Evolutionary conservation across 2,888 invertebrate species (phyloP).

Genomic region (Chymomyza caudatula): DNA sequence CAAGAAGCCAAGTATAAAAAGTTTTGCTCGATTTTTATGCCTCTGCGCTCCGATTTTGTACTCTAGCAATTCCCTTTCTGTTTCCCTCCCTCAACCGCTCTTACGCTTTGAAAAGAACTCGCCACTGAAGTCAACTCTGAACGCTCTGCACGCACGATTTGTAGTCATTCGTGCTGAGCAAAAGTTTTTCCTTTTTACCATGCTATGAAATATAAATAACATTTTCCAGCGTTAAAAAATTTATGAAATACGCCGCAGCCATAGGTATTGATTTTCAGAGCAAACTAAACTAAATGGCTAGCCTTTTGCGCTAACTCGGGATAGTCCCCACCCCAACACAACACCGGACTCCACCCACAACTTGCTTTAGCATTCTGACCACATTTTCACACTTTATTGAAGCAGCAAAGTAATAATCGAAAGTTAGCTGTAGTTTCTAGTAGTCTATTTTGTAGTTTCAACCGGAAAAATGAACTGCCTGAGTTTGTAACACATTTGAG

Average conservation of each 20-base stretch:
- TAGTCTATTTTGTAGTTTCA: conserved; percentile 18
- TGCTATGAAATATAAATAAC: conserved; percentile 73
- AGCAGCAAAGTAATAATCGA: conserved; percentile 64
- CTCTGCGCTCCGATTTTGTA: not conserved
- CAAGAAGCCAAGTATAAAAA: conserved; percentile 19
- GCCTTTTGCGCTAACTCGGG: not conserved
- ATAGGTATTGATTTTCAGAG: not conserved
- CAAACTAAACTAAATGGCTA: conserved; percentile 1
- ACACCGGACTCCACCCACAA: not conserved
- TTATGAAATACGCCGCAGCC: conserved; percentile 64
- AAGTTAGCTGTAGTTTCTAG: conserved; percentile 62
- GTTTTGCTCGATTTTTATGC: not conserved
- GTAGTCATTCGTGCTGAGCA: conserved; percentile 70
- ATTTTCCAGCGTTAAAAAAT: conserved; percentile 69
- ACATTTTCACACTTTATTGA: conserved; percentile 72
- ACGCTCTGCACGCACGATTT: conserved; percentile 60
- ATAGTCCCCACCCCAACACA: not conserved
- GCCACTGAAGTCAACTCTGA: not conserved
- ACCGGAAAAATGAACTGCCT: not conserved
- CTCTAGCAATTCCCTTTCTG: not conserved
- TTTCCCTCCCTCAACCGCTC: conserved; percentile 28
- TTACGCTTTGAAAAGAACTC: conserved; percentile 1
- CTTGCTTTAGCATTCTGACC: conserved; percentile 14
- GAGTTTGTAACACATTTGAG: not conserved
- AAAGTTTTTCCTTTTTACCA: conserved; percentile 53